Percentiles rank a stretch among this genome's conserved stretches.
Conservation (phyloP, 2,888 invertebrate genomes). For the Cepaea hortensis region DNA sequence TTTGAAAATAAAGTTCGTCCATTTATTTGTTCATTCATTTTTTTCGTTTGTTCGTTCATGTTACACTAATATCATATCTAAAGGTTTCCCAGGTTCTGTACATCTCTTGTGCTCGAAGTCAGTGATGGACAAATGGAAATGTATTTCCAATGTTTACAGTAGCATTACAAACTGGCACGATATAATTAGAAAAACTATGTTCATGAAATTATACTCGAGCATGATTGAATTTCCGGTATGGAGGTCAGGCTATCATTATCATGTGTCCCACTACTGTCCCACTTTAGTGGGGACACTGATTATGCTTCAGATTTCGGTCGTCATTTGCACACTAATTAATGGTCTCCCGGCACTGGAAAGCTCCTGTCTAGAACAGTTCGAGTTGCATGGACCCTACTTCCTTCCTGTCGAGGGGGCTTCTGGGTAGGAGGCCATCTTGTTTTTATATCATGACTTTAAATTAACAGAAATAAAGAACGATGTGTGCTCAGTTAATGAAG, state of each 20-base stretch:
- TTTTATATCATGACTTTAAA: constrained; percentile 30
- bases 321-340: constrained; percentile 26
- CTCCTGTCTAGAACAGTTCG: background rate
- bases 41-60: too few species aligned
- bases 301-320: constrained; percentile 21
- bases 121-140: too few species aligned
- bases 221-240: constrained; percentile 2
- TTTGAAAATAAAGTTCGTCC: too few species aligned
- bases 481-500: constrained; percentile 17
- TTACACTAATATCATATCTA: too few species aligned
- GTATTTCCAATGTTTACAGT: too few species aligned
- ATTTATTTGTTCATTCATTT: too few species aligned
- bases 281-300: background rate
- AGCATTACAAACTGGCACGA: background rate
- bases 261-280: background rate
- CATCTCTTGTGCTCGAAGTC: too few species aligned
- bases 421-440: background rate
- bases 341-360: background rate
- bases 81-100: too few species aligned
- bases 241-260: background rate
- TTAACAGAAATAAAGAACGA: constrained; percentile 8
- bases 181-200: background rate
- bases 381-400: background rate
- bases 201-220: background rate
- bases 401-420: background rate